Evolutionary conservation across 2,888 invertebrate genomes (phyloP), one percentile per base, ranked within the genome.

Genomic region (Marronus borbonicus): DNA sequence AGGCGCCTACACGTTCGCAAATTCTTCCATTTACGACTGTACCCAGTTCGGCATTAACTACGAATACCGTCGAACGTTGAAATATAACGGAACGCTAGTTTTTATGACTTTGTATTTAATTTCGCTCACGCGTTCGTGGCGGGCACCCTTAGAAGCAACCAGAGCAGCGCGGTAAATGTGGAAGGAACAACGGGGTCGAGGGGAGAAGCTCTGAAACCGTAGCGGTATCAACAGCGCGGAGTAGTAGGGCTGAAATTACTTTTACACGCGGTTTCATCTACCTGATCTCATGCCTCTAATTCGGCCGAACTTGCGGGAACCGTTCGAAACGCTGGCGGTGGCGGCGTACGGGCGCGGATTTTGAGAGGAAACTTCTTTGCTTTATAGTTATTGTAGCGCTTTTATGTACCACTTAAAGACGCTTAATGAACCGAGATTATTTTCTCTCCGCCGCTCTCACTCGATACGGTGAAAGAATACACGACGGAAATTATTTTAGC

Each of bases 21-120:
- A 44, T 44, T 12, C 12, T 12, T 2, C 44, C 44, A 12, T 44
- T 44, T 44, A 44, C 44, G 8, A 44, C 44, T 12, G 44, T 44
- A 44, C 44, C 8, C 8, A 44, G 44, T 44, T 55, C 55, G 65
- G 79, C 81, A 69, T 70, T 70, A 70, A 31, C 55, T 58, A 70
- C 55, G 55, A 70, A 58, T 24, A 36, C 31, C 31, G 70, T 70
- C 70, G 70, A 70, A 70, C 49, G 55, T n/a, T 55, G 55, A 70
- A 70, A 70, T 70, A 70, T 70, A 36, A 36, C 70, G 36, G 55
- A 36, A 58, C 58, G 58, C 72, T 60, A 72, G 58, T 60, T 72
- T 60, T 72, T 74, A 74, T 62, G 60, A 60, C 49, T 74, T 60
- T 14, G 72, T 74, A 24, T 74, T 60, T 74, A 74, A 60, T 60